Base-by-base conservation (phyloP, 2,113 vertebrate genomes). In the Protobothrops mucrosquamatus region DNA sequence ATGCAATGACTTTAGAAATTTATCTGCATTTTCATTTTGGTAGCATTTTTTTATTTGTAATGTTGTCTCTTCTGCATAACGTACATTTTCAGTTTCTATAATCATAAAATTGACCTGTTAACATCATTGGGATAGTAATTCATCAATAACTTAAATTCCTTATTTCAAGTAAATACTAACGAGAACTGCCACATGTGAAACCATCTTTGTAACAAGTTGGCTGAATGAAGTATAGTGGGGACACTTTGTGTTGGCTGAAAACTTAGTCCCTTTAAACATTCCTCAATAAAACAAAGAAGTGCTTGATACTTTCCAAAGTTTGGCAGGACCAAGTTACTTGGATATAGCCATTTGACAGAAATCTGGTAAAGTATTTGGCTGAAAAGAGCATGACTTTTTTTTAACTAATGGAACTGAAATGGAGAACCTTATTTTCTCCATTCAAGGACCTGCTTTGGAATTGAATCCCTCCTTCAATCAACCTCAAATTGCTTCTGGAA, bases 1-100 rank as follows among this genome's bases (percentile, higher is more conserved):
- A 85, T 91, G 92, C 88, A 96, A 95, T 93, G 89, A 87, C 92
- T 96, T 96, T 96, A 34, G 12, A 34, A 69, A 69, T 69, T 69
- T 14, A 69, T 69, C 11, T 34, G 15, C 29, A 34, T 29, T 69
- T 69, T 69, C 12, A 69, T 69, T 69, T n/a, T 34, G 29, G 12
- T 18, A 69, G 29, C 29, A 69, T 69, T 69, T 69, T 29, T 29
- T 69, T 69, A 69, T 69, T 69, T 69, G 29, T 69, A 34, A 34
- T 8, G 18, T 81, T 39, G 2, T 20, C 64, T 74, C 69, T 81
- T 39, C n/a, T 39, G n/a, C 8, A 15, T 81, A 39, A 81, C 69
- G 39, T 81, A 20, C 69, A 81, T 81, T 8, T 81, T 81, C 69
- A 20, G 15, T 39, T 81, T 81, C 69, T 81, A 39, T 20, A 81